phyloP scores from a whole-genome alignment of 2,797 vertebrate genomes.

The Tapera naevia region DNA sequence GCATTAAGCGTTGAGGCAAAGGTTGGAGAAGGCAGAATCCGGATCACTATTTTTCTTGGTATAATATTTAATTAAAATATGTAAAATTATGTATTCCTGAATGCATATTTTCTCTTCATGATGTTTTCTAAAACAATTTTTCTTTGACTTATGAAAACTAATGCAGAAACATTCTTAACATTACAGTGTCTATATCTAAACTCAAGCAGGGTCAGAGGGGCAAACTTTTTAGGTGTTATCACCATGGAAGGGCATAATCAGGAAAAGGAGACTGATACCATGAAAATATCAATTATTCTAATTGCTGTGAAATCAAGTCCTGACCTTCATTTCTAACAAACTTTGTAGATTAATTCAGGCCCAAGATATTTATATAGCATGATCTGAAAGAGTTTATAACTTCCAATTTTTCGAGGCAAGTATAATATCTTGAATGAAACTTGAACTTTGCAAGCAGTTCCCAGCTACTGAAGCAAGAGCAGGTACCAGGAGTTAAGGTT shows the following conservation, averaged over 20 bases:
- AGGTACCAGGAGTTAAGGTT: neutral
- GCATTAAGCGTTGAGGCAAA: constrained; percentile 48
- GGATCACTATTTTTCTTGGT: constrained; percentile 5
- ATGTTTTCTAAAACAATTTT: constrained; percentile 39
- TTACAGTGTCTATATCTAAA: neutral
- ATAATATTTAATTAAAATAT: constrained; percentile 49
- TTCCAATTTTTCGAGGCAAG: neutral
- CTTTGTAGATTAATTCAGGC: constrained; percentile 63
- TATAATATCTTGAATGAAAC: neutral
- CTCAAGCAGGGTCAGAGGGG: constrained; percentile 47
- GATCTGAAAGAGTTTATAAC: neutral
- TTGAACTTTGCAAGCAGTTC: neutral
- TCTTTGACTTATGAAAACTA: neutral
- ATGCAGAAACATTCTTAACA: constrained; percentile 29
- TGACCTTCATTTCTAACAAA: constrained; percentile 64
- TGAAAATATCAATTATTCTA: constrained; percentile 59
- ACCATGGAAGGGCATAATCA: constrained; percentile 47
- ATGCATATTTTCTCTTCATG: neutral
- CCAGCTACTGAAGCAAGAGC: neutral
- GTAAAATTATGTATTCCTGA: constrained; percentile 3
- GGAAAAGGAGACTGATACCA: constrained; percentile 38
- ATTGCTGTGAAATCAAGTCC: constrained; percentile 46
- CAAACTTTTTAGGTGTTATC: constrained; percentile 45
- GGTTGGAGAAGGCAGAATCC: constrained; percentile 45
- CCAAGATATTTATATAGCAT: neutral